phyloP scores from a whole-genome alignment of 2,888 invertebrate species.

The Portevinia maculata region DNA sequence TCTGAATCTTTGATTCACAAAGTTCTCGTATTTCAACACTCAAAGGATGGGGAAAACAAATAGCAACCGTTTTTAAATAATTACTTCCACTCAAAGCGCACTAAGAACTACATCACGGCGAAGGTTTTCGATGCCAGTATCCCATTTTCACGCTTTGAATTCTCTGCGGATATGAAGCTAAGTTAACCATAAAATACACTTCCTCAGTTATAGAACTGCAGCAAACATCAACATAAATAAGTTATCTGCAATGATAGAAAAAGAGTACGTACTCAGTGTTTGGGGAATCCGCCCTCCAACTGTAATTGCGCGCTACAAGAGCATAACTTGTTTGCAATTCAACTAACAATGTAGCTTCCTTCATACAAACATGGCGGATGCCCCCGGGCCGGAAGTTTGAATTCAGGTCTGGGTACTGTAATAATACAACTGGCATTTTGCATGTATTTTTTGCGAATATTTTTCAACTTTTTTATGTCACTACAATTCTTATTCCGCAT shows the following conservation, averaged over 20 bases:
- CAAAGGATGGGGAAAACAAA: slow-evolving; percentile 1
- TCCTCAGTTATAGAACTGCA: slow-evolving; percentile 31
- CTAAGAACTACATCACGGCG: slow-evolving; percentile 26
- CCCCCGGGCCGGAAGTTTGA: slow-evolving; percentile 63
- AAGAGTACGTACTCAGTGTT: slow-evolving; percentile 20
- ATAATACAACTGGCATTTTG: slow-evolving; percentile 50
- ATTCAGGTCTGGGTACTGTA: slow-evolving; percentile 66
- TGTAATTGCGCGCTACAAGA: slow-evolving; percentile 71
- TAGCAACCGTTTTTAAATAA: slow-evolving; percentile 40
- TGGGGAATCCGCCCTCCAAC: slow-evolving; percentile 55
- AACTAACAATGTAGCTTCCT: slow-evolving; percentile 71
- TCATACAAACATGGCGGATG: slow-evolving; percentile 53
- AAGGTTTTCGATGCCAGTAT: background rate
- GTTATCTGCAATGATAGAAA: slow-evolving; percentile 26
- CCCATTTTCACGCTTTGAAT: background rate
- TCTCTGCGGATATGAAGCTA: slow-evolving; percentile 45
- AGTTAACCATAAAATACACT: slow-evolving; percentile 36
- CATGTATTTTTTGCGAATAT: slow-evolving; percentile 22
- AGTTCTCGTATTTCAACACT: slow-evolving; percentile 5
- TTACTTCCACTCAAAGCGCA: slow-evolving; percentile 41
- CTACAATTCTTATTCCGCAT: slow-evolving; percentile 48
- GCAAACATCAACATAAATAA: slow-evolving; percentile 60
- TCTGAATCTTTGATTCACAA: background rate
- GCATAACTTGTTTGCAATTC: slow-evolving; percentile 72
- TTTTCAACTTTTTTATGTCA: slow-evolving; percentile 11